Percentiles rank a stretch among this genome's conserved stretches.
These are phyloP conservation scores for Hippopotamus amphibius DNA, from an alignment of 2,113 vertebrate genomes.

Conservation along the genomic window DNA sequence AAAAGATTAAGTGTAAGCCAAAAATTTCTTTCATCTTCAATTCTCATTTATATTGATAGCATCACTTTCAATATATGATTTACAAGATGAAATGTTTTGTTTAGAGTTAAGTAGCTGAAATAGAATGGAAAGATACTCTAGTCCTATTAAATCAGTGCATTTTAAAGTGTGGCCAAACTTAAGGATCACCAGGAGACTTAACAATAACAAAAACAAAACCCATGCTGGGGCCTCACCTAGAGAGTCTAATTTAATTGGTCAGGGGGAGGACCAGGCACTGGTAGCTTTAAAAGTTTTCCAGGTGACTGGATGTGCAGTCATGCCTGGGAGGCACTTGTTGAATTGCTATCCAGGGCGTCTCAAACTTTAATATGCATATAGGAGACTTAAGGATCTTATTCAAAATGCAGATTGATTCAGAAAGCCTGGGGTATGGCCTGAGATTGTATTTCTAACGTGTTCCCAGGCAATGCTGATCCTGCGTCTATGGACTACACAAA, in stretches of 20 bases:
- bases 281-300: neutral
- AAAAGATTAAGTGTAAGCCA: neutral
- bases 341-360: neutral
- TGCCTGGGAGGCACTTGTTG: neutral
- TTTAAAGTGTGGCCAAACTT: neutral
- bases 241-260: neutral
- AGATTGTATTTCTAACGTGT: neutral
- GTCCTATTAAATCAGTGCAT: neutral
- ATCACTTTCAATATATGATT: conserved; percentile 46
- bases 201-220: neutral
- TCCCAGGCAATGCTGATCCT: neutral
- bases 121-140: neutral
- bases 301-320: neutral
- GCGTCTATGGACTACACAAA: neutral
- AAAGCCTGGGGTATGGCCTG: neutral
- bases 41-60: neutral
- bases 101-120: neutral
- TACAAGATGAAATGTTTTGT: conserved; percentile 26
- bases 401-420: neutral
- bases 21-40: neutral
- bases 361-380: neutral
- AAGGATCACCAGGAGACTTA: neutral
- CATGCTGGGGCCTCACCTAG: neutral
- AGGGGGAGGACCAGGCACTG: neutral
- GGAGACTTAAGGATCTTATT: neutral